Percentiles rank a stretch among this genome's conserved stretches.
Conservation (phyloP, 2,113 vertebrate genomes). For the Solea senegalensis region DNA sequence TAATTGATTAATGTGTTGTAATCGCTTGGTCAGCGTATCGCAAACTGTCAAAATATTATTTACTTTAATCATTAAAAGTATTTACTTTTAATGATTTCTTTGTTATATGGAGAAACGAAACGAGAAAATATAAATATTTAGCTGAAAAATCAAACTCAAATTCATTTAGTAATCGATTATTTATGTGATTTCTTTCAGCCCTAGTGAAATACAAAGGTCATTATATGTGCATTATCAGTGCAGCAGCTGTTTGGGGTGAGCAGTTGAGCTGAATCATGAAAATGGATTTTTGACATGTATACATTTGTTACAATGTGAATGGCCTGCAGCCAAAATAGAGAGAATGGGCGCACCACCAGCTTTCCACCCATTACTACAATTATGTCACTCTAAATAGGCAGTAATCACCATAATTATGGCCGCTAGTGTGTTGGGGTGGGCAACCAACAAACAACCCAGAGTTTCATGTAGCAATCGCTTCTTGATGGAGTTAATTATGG, state of each 20-base stretch:
- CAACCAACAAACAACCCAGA: conserved; percentile 47
- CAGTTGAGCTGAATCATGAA: conserved; percentile 8
- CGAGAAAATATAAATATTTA: too few relatives aligned
- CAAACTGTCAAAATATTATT: too few relatives aligned
- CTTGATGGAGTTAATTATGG: conserved; percentile 45
- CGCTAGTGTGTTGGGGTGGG: conserved; percentile 14
- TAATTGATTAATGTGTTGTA: too few relatives aligned
- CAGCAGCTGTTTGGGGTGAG: background rate
- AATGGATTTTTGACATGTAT: background rate
- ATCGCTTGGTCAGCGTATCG: too few relatives aligned
- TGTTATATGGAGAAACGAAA: too few relatives aligned
- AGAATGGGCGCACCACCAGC: conserved; percentile 27
- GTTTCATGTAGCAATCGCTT: conserved; percentile 39
- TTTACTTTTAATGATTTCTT: too few relatives aligned
- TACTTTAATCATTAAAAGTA: too few relatives aligned
- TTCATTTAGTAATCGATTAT: too few relatives aligned
- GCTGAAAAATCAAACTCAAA: too few relatives aligned
- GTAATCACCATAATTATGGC: conserved; percentile 60
- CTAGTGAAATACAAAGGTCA: background rate
- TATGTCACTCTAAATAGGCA: conserved; percentile 45
- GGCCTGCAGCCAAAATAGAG: conserved; percentile 21
- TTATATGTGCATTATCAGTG: background rate
- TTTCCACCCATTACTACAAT: conserved; percentile 50
- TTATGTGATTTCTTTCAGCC: too few relatives aligned
- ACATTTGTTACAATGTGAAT: conserved; percentile 21